Percentiles rank a stretch among this genome's conserved stretches.
Evolutionary conservation across 2,888 invertebrate genomes (phyloP).

Genomic region (Polydrusus pterygomalis): DNA sequence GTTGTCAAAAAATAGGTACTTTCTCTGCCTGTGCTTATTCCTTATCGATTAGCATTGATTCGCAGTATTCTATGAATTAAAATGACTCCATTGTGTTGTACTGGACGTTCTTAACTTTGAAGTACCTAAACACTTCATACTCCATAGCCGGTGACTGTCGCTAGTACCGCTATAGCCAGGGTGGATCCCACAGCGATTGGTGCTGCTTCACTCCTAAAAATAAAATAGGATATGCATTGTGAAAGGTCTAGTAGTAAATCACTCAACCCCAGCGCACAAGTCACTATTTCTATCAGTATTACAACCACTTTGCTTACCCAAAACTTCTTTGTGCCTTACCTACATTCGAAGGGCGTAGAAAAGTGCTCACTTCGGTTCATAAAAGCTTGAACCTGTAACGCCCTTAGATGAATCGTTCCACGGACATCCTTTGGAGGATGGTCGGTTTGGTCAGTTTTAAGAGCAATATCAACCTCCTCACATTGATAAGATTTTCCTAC

Average conservation of each 20-base stretch:
- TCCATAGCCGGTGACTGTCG: constrained; percentile 89
- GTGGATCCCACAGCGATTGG: constrained; percentile 90
- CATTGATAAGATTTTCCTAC: constrained; percentile 91
- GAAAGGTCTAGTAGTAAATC: no score
- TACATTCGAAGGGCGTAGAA: constrained; percentile 82
- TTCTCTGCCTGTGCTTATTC: no score
- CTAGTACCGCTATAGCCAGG: constrained; percentile 86
- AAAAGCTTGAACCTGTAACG: constrained; percentile 83
- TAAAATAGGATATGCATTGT: no score
- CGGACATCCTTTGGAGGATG: constrained; percentile 66
- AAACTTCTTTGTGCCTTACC: constrained; percentile 74
- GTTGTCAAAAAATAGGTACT: no score
- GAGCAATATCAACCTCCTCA: constrained; percentile 80
- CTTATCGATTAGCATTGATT: no score
- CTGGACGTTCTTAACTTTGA: constrained; percentile 92
- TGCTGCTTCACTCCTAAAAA: constrained; percentile 86
- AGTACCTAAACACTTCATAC: constrained; percentile 89
- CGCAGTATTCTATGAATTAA: neutral
- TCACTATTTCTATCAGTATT: no score
- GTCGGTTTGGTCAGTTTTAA: constrained; percentile 73
- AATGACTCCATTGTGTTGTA: constrained; percentile 92
- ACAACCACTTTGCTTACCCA: constrained; percentile 42
- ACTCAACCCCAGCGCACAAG: no score
- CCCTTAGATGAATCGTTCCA: constrained; percentile 67
- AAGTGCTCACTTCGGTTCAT: constrained; percentile 88